Evolutionary conservation across 2,113 vertebrate species (phyloP).

Genomic region (Bufo gargarizans): DNA sequence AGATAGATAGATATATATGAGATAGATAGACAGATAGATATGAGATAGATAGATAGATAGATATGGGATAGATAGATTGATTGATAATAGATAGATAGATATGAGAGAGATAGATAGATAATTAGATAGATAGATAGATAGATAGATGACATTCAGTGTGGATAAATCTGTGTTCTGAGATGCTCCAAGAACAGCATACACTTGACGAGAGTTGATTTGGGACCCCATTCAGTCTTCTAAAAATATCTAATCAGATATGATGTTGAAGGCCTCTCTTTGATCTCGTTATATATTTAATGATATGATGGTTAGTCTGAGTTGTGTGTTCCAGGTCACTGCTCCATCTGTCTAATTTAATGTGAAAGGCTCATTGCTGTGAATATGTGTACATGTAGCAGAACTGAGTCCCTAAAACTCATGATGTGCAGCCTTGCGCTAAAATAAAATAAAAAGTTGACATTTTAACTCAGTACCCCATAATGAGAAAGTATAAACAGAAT

Average conservation of each 20-base stretch:
- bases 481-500: no score
- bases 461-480: no score
- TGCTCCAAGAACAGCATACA: background rate
- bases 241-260: background rate
- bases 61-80: no score
- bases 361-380: background rate
- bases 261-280: background rate
- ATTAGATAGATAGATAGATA: background rate
- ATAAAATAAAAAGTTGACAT: no score
- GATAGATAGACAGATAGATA: no score
- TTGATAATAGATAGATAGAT: no score
- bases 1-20: no score
- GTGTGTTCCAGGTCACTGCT: background rate
- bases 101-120: no score
- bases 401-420: background rate
- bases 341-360: background rate
- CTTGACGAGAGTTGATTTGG: background rate
- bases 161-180: background rate
- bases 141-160: background rate
- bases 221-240: background rate
- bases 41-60: no score
- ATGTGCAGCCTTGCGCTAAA: no score
- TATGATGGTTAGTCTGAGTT: background rate
- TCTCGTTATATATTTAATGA: background rate
- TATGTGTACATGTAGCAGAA: background rate